Base-by-base conservation (phyloP, 2,888 invertebrate genomes). In the Elegia similella region DNA sequence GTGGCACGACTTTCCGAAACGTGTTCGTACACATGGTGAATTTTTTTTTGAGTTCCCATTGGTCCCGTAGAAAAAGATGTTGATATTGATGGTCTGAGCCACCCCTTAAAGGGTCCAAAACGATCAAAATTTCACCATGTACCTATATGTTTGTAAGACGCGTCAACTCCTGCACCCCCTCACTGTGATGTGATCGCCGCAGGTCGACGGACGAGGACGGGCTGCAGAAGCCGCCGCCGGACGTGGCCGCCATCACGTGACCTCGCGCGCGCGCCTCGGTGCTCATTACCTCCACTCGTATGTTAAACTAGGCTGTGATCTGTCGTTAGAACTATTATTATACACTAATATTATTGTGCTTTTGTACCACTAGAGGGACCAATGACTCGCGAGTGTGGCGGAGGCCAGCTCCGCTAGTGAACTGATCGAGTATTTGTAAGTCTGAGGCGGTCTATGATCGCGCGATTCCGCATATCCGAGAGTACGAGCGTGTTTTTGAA, bases 231-330 rank as follows among this genome's bases (percentile, higher is more conserved):
- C 68, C 79, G 16, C 69, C 71, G 55, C 60, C 85, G 52, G 85
- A 88, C 60, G 86, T 87, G 70, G 81, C 87, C 59, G 83, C 88
- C 63, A 82, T 90, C 69, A 88, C 90, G 78, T 89, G 88, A 89
- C 86, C 72, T 7, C 32, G 50, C 30, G 43, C 60, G 58, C 61
- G 29, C 62, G 63, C 62, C 60, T 30, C 42, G 55, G 42, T n/a
- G 48, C 38, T 55, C 30, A 55, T 68, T 73, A 76, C 80, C 79
- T 80, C 77, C 74, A 73, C 66, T 68, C 76, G 67, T 66, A 72
- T 73, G 70, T 70, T 77, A 70, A 82, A 84, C 82, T 80, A 82
- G 92, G 92, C 92, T 91, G 92, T 91, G 92, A 92, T 88, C 89
- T 87, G 83, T 84, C 82, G 68, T 82, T 81, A 84, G 73, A 80